These are phyloP conservation scores for Syngnathus scovelli DNA, from an alignment of 2,113 vertebrate species.

Conservation along the genomic window DNA sequence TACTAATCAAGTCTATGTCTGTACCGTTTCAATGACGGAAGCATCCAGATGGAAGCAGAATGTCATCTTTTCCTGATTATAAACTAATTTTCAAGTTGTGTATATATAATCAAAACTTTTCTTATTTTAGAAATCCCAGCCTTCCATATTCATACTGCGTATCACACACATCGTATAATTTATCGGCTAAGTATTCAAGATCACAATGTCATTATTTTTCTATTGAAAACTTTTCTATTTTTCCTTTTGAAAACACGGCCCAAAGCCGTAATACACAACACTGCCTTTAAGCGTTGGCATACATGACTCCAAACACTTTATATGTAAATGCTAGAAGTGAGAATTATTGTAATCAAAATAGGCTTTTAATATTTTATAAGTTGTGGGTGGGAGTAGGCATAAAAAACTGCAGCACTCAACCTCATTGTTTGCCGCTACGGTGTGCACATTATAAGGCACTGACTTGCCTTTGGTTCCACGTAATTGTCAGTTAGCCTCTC, in stretches of 20 bases:
- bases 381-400: slow-evolving; percentile 46
- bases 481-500: slow-evolving; percentile 61
- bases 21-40: background rate
- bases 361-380: slow-evolving; percentile 61
- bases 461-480: slow-evolving; percentile 46
- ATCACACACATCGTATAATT: background rate
- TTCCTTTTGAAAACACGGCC: slow-evolving; percentile 26
- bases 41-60: background rate
- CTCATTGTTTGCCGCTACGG: slow-evolving; percentile 34
- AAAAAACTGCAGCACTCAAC: slow-evolving; percentile 34
- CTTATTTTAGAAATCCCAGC: no score
- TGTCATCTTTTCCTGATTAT: no score
- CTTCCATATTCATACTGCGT: background rate
- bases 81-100: no score
- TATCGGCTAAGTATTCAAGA: background rate
- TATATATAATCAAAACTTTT: no score
- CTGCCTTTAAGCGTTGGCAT: slow-evolving; percentile 52
- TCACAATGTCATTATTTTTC: background rate
- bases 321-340: slow-evolving; percentile 65
- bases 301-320: slow-evolving; percentile 55
- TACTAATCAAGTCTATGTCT: background rate
- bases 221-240: background rate
- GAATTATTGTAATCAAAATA: slow-evolving; percentile 63
- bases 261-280: slow-evolving; percentile 25
- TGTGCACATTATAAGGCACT: slow-evolving; percentile 41